phyloP scores from a whole-genome alignment of 2,113 vertebrate species.

The Ceyx melanurus region DNA sequence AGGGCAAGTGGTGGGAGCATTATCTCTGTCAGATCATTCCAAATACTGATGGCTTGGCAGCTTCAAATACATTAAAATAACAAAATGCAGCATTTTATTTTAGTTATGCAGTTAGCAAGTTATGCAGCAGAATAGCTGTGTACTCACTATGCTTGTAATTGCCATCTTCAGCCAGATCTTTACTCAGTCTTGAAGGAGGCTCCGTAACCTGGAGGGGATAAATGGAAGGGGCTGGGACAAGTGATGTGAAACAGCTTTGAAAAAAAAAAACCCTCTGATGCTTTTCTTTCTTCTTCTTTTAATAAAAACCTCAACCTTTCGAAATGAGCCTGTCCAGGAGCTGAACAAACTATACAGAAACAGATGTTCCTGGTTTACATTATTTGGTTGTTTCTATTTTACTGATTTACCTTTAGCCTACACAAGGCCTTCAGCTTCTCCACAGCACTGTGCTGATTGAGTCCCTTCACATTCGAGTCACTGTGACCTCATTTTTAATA shows the following conservation, averaged over 20 bases:
- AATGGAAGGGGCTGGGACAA: not conserved
- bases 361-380: not conserved
- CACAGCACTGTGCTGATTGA: not conserved
- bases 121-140: not conserved
- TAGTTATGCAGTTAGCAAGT: too few species aligned
- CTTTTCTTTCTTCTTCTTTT: not conserved
- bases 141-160: constrained; percentile 1
- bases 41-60: not conserved
- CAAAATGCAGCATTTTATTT: too few species aligned
- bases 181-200: not conserved
- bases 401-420: not conserved
- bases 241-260: not conserved
- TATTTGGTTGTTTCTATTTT: not conserved
- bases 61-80: not conserved
- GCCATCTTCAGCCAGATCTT: not conserved
- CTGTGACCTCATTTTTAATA: not conserved
- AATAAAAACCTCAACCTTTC: not conserved
- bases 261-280: not conserved
- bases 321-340: not conserved
- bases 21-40: not conserved
- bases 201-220: not conserved
- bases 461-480: not conserved
- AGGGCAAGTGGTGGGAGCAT: not conserved
- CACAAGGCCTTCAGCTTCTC: not conserved
- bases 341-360: not conserved